Base-by-base conservation (phyloP, 2,113 vertebrate genomes). In the Tragelaphus scriptus region DNA sequence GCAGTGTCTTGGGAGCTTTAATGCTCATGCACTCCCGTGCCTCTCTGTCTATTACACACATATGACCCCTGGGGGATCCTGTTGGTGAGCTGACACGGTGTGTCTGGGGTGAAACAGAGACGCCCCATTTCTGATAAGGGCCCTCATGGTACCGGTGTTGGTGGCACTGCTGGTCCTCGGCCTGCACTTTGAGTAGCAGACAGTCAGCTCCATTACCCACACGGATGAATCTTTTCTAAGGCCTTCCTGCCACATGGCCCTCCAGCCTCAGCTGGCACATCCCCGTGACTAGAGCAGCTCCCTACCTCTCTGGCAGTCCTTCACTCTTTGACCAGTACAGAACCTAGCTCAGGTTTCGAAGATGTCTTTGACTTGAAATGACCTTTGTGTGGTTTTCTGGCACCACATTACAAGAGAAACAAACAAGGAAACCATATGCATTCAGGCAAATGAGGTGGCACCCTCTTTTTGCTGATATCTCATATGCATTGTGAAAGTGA, bases 341-440 rank as follows among this genome's bases (percentile, higher is more conserved):
- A 79, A 32, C 9, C 63, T 51, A 28, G 17, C 32, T 51, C 12
- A 63, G 21, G 23, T 75, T 71, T 44, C 25, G 1, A 59, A 89
- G 12, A 40, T 90, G 10, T n/a, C 85, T 91, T 91, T 85, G 81
- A 79, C 79, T 84, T 86, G 32, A 51, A 81, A 17, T 55, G 17
- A 28, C 2, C 16, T 93, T 79, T 32, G 4, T n/a, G 10, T 36
- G 59, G 1, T 28, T 80, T 94, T 85, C 21, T 84, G 75, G 53
- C 8, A 88, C 12, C 17, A 85, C 1, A 0, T 92, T 53, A 61
- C 15, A 88, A 56, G 23, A 97, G 17, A 81, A 68, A 40, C 63
- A 53, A 92, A 28, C 19, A 88, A 95, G 32, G 36, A 92, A 82
- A 40, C 23, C 19, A 9, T 32, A 47, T 5, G 3, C 32, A 40